Base-by-base conservation (phyloP, 2,888 invertebrate species). In the Peribatodes rhomboidaria region DNA sequence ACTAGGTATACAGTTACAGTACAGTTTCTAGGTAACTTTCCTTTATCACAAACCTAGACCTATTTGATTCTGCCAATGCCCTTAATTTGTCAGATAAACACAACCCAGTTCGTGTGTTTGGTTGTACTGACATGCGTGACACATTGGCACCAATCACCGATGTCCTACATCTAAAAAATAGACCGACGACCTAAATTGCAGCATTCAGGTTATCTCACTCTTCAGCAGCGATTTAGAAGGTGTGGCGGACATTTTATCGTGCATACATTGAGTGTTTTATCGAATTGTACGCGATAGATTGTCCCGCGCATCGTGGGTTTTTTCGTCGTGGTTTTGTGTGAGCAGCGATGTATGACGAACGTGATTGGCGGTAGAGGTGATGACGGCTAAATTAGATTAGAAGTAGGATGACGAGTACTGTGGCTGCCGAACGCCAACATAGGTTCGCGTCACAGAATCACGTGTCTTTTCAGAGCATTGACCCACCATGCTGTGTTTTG, bases 401-500 rank as follows among this genome's bases (percentile, higher is more conserved):
- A 77, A 77, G 78, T 73, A 71, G 71, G 75, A 83, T 82, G 83
- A 79, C 80, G 83, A 78, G 76, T 75, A 6, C 27, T 6, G 84
- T 82, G 77, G 81, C 74, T 79, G 67, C 73, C 73, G 73, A 78
- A 69, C 75, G 70, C 69, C 67, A 53, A 65, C 67, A 64, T 73
- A 44, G 71, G 76, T 77, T 78, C 77, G 80, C 90, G 88, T 88
- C 89, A 89, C 80, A 78, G 77, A 69, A 81, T 92, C 92, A 92
- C 92, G 90, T 90, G 90, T 80, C 80, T 75, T 74, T 76, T 50
- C 73, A 79, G 92, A 82, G 81, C 92, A 80, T 86, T 91, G 92
- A 92, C 92, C 92, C 79, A 80, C 58, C 58, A 22, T 50, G 50
- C 75, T 72, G 73, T 92, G 91, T 92, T 93, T 92, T 92, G 89